A percentile compares a stretch with the other conserved stretches of the same genome.
Evolutionary conservation across 2,113 vertebrate genomes (phyloP).

Genomic region (Pungitius pungitius): DNA sequence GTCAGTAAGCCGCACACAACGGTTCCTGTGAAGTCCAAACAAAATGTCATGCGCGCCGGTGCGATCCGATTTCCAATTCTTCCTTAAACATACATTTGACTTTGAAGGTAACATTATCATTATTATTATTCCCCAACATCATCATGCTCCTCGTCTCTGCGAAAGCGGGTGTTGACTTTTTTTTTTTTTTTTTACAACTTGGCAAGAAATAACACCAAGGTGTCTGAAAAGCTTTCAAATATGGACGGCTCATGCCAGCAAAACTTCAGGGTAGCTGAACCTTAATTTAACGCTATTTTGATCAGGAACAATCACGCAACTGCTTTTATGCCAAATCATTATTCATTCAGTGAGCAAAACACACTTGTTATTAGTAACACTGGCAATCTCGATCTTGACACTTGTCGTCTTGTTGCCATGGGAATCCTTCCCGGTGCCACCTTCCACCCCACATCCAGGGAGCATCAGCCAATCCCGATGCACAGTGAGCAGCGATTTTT

Average conservation of each 20-base stretch:
- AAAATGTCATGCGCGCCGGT: not conserved
- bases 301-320: slow-evolving; percentile 23
- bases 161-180: not conserved
- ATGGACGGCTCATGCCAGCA: not conserved
- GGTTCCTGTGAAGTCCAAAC: slow-evolving; percentile 12
- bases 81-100: slow-evolving; percentile 12
- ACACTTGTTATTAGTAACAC: slow-evolving; percentile 26
- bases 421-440: slow-evolving; percentile 49
- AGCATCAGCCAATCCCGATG: slow-evolving; percentile 41
- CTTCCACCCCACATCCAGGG: slow-evolving; percentile 38
- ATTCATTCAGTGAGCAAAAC: slow-evolving; percentile 24
- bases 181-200: slow-evolving; percentile 14
- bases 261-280: slow-evolving; percentile 22
- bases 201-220: slow-evolving; percentile 1
- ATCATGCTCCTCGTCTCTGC: not conserved
- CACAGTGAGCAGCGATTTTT: slow-evolving; percentile 51
- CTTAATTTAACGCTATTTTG: slow-evolving; percentile 31
- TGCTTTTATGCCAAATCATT: slow-evolving; percentile 29
- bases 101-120: too few species aligned
- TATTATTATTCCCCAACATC: too few species aligned
- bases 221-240: slow-evolving; percentile 17
- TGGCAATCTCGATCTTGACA: slow-evolving; percentile 29
- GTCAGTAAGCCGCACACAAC: not conserved
- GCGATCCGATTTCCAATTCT: slow-evolving; percentile 14
- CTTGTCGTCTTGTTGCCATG: slow-evolving; percentile 55